phyloP scores from a whole-genome alignment of 2,113 vertebrate genomes.

The Proterorhinus semilunaris region DNA sequence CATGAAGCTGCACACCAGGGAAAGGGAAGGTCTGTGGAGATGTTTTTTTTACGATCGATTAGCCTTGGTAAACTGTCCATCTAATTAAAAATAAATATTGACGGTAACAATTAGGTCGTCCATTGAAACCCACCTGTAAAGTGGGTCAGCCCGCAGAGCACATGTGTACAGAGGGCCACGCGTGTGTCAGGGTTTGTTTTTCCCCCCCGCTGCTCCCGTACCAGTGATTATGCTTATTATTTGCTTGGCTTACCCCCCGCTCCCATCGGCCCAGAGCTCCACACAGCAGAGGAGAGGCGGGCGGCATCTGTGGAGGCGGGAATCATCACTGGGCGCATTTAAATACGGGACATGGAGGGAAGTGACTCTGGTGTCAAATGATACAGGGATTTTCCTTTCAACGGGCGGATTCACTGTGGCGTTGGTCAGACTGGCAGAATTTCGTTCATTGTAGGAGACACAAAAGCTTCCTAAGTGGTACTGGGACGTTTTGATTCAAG shows the following conservation, averaged over 20 bases:
- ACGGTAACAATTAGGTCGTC: too few relatives aligned
- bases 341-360: constrained; percentile 23
- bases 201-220: constrained; percentile 18
- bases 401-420: too few relatives aligned
- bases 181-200: constrained; percentile 8
- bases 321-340: constrained; percentile 35
- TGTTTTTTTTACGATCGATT: too few relatives aligned
- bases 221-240: constrained; percentile 50
- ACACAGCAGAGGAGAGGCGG: constrained; percentile 13
- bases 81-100: too few relatives aligned
- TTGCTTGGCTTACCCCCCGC: constrained; percentile 22
- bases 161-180: background rate
- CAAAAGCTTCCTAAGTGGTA: too few relatives aligned
- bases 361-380: constrained; percentile 37
- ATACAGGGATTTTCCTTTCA: background rate
- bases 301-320: constrained; percentile 61
- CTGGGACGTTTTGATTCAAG: too few relatives aligned
- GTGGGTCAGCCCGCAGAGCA: background rate
- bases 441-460: too few relatives aligned
- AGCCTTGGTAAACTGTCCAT: too few relatives aligned
- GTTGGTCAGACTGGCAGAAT: too few relatives aligned
- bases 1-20: too few relatives aligned
- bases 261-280: constrained; percentile 17
- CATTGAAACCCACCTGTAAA: background rate
- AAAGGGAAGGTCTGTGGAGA: too few relatives aligned